phyloP scores from a whole-genome alignment of 2,888 invertebrate species.

The Drosophila nigricruria region DNA sequence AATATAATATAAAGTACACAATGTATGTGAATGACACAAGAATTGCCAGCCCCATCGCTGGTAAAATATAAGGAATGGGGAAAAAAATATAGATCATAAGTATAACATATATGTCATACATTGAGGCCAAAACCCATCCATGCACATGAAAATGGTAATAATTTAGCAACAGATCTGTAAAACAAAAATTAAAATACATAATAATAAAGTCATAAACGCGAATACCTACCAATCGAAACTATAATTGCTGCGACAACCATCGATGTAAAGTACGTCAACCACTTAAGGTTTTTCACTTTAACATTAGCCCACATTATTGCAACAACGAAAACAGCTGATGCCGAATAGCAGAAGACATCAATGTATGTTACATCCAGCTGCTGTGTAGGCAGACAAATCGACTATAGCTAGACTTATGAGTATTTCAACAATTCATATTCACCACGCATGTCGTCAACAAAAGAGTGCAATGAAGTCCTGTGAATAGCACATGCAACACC shows the following conservation, averaged over 20 bases:
- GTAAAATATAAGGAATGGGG: constrained; percentile 42
- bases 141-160: constrained; percentile 28
- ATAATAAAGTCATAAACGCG: too few relatives aligned
- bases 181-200: not conserved
- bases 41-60: constrained; percentile 34
- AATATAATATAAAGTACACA: not conserved
- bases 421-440: constrained; percentile 10
- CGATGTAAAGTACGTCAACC: constrained; percentile 48
- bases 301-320: constrained; percentile 39
- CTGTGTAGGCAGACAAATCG: not conserved
- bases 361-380: not conserved
- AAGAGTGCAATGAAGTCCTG: constrained; percentile 17
- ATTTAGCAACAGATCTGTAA: constrained; percentile 10
- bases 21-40: constrained; percentile 21
- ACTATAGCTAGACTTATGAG: not conserved
- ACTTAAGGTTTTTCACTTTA: constrained; percentile 12
- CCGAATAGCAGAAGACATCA: constrained; percentile 27
- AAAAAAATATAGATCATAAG: constrained; percentile 59
- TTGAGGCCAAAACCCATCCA: constrained; percentile 28
- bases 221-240: constrained; percentile 35
- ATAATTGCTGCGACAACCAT: constrained; percentile 24
- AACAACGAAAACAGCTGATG: not conserved
- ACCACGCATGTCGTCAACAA: constrained; percentile 41
- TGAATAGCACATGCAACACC: constrained; percentile 26
- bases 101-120: constrained; percentile 53